Evolutionary conservation across 1,140 invertebrate species (phyloP).

Genomic region (Leptestheria dahalacensis): DNA sequence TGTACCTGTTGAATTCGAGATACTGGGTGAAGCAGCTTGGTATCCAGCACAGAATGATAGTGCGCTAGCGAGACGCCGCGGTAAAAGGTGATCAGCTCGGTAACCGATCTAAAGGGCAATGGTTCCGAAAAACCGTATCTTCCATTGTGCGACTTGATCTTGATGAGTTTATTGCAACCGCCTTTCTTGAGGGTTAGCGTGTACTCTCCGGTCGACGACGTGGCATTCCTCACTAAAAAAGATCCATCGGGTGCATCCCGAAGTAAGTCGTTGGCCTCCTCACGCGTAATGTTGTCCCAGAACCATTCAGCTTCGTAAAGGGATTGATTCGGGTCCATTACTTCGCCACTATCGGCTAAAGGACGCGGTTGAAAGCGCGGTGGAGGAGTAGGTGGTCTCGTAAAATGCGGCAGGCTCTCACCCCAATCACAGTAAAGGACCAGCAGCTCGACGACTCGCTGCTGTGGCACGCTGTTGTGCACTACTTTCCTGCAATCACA

Average conservation of each 20-base stretch:
- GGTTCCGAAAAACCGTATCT: constrained; percentile 86
- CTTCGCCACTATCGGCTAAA: neutral
- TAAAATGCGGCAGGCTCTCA: constrained; percentile 34
- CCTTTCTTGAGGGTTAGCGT: constrained; percentile 87
- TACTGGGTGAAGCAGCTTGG: constrained; percentile 75
- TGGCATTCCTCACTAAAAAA: constrained; percentile 87
- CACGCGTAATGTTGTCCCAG: constrained; percentile 72
- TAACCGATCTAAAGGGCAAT: constrained; percentile 74
- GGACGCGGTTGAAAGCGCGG: constrained; percentile 41
- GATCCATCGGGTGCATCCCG: constrained; percentile 82
- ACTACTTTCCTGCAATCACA: constrained; percentile 48
- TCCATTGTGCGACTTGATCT: constrained; percentile 59
- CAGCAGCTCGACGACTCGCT: constrained; percentile 53
- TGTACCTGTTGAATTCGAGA: constrained; percentile 45
- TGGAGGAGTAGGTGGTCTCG: constrained; percentile 40
- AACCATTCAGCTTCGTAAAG: constrained; percentile 66
- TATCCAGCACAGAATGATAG: constrained; percentile 83
- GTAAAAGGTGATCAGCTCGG: constrained; percentile 82
- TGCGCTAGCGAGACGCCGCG: constrained; percentile 65
- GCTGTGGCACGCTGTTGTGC: constrained; percentile 56
- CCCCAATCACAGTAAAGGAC: constrained; percentile 53
- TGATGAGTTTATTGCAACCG: constrained; percentile 88
- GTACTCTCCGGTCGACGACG: constrained; percentile 69
- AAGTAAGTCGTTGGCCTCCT: constrained; percentile 83
- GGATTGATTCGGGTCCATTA: neutral